These are phyloP conservation scores for Nycticryphes semicollaris DNA, from an alignment of 2,113 vertebrate species.

Conservation along the genomic window DNA sequence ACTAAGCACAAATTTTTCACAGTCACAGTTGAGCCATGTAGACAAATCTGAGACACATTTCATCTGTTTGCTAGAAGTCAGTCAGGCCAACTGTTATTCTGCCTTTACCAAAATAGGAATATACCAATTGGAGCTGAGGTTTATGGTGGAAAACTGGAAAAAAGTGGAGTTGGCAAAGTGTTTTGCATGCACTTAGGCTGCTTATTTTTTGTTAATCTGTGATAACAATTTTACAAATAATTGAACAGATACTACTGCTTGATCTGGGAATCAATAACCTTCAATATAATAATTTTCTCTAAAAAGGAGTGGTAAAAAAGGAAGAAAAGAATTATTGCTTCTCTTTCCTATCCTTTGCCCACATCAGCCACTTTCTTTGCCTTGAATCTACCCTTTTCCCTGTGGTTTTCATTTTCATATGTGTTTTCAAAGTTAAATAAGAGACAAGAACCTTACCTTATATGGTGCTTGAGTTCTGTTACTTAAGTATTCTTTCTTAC, in stretches of 20 bases:
- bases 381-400: neutral
- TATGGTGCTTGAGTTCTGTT: neutral
- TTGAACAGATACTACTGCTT: neutral
- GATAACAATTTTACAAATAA: neutral
- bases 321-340: neutral
- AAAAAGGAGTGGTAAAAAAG: neutral
- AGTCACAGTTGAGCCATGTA: constrained; percentile 8
- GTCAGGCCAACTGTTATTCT: neutral
- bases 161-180: neutral
- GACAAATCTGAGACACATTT: neutral
- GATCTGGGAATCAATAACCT: neutral
- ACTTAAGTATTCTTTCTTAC: neutral
- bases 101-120: neutral
- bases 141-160: neutral
- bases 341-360: neutral
- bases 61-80: constrained; percentile 28
- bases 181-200: neutral
- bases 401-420: neutral
- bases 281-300: neutral
- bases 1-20: neutral
- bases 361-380: neutral
- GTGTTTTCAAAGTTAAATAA: neutral
- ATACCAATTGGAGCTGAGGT: neutral
- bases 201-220: neutral
- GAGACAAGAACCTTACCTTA: neutral